Evolutionary conservation across 2,113 vertebrate species (phyloP).

Genomic region (Gopherus flavomarginatus): DNA sequence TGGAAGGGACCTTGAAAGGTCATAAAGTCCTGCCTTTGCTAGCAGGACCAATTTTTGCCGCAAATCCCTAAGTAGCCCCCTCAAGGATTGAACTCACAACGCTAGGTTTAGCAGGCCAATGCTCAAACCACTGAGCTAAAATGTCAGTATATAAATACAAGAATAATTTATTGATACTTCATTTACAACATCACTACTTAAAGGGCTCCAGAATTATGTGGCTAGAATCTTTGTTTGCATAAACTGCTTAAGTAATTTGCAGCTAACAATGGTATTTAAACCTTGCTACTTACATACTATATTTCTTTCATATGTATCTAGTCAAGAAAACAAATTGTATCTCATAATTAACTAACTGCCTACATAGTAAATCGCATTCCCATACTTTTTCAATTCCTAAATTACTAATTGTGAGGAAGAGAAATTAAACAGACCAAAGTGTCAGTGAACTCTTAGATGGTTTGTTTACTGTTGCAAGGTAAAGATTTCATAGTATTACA

Average conservation of each 20-base stretch:
- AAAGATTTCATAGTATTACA: not conserved
- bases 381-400: not conserved
- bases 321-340: not conserved
- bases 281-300: too few relatives aligned
- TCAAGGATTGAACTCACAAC: too few relatives aligned
- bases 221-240: not conserved
- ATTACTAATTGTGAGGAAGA: not conserved
- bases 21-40: too few relatives aligned
- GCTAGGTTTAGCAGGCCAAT: too few relatives aligned
- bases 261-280: not conserved
- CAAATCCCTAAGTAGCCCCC: too few relatives aligned
- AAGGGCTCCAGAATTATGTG: not conserved
- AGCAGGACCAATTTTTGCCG: too few relatives aligned
- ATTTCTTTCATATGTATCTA: not conserved
- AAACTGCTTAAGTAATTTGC: not conserved
- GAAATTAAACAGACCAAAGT: not conserved
- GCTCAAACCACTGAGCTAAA: not conserved
- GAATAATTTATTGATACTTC: not conserved
- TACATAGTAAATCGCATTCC: not conserved
- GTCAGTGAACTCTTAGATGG: not conserved
- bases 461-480: not conserved
- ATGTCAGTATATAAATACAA: not conserved
- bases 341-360: not conserved
- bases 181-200: not conserved
- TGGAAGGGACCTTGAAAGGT: too few relatives aligned